Conservation (phyloP, 2,888 invertebrate genomes). For the Ichneumoninae sp. region DNA sequence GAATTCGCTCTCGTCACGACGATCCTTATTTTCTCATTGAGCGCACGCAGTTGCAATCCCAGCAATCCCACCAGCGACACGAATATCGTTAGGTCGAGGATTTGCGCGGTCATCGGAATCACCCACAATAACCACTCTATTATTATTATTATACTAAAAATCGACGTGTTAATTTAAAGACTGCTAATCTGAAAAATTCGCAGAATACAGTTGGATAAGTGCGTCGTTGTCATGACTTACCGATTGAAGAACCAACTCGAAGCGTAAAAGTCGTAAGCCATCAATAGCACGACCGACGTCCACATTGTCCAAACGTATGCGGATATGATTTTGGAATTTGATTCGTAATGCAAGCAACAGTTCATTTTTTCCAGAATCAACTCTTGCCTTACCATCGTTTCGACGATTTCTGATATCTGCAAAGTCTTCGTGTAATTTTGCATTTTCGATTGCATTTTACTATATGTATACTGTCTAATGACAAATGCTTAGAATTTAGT, state of each 20-base stretch:
- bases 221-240: constrained; percentile 28
- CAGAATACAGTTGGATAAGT: neutral
- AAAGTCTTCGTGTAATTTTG: too few species aligned
- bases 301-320: constrained; percentile 45
- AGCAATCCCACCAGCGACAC: constrained; percentile 47
- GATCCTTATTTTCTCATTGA: constrained; percentile 58
- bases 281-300: neutral
- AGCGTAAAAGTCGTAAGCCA: constrained; percentile 43
- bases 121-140: constrained; percentile 45
- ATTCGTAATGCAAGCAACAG: constrained; percentile 47
- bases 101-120: constrained; percentile 40
- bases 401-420: constrained; percentile 56
- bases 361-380: constrained; percentile 54
- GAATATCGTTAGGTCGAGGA: constrained; percentile 56
- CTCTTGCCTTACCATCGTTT: constrained; percentile 42
- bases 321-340: constrained; percentile 31
- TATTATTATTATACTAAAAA: neutral
- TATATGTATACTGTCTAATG: neutral
- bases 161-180: neutral
- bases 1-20: constrained; percentile 55
- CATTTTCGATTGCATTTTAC: neutral
- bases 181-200: neutral
- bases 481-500: neutral
- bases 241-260: neutral
- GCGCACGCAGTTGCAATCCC: constrained; percentile 43